Conservation (phyloP, 2,113 vertebrate species). For the Grammomys dolichurus region DNA sequence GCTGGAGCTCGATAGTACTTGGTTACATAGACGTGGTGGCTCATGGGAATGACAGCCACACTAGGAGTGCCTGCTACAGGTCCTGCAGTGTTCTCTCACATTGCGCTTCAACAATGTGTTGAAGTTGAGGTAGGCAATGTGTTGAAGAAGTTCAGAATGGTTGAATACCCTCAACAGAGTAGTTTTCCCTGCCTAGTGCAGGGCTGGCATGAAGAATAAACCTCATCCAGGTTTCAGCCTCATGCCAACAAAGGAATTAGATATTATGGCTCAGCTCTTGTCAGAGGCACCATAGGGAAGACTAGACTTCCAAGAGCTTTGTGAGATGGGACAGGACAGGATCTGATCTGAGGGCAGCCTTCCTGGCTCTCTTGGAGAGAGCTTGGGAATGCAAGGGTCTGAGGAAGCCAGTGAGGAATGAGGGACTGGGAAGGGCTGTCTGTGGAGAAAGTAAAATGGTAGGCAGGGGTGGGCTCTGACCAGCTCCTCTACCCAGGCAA, state of each 20-base stretch:
- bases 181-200: neutral
- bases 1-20: neutral
- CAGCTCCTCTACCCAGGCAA: neutral
- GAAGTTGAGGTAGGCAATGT: neutral
- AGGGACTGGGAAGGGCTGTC: neutral
- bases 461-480: neutral
- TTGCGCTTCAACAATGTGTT: neutral
- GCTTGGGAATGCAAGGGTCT: neutral
- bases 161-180: neutral
- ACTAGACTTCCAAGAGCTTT: neutral
- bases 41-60: neutral
- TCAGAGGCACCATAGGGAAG: neutral
- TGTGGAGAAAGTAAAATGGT: neutral
- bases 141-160: slow-evolving; percentile 3
- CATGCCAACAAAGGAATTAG: neutral
- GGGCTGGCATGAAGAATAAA: neutral
- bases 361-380: neutral
- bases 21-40: neutral
- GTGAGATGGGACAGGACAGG: neutral
- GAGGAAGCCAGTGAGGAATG: neutral
- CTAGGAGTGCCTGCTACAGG: neutral
- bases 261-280: neutral
- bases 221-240: neutral
- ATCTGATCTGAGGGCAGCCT: neutral
- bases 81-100: neutral